A percentile compares a stretch with the other conserved stretches of the same genome.
These are phyloP conservation scores for Melanargia galathea DNA, from an alignment of 2,888 invertebrate species.

Conservation along the genomic window DNA sequence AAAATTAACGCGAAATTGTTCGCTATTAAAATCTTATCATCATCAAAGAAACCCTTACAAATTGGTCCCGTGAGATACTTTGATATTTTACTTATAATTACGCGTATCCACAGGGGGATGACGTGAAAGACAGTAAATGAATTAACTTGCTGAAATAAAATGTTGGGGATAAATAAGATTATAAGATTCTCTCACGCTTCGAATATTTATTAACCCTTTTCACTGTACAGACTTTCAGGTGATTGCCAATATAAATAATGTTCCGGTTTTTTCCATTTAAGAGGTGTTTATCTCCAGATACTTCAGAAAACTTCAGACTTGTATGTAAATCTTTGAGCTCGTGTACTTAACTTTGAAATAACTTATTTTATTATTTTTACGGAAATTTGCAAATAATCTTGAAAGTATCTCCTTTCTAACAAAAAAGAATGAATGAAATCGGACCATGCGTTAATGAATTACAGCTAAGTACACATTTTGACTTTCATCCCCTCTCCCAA, in stretches of 20 bases:
- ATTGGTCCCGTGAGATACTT: conserved; percentile 28
- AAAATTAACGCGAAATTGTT: conserved; percentile 12
- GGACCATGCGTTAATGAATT: too few relatives aligned
- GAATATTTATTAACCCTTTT: conserved; percentile 14
- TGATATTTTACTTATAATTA: conserved; percentile 35
- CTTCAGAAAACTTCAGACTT: background rate
- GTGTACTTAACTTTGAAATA: too few relatives aligned
- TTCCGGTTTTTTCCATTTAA: too few relatives aligned
- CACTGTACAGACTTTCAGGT: conserved; percentile 1
- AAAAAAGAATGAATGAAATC: too few relatives aligned
- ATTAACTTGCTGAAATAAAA: conserved; percentile 35
- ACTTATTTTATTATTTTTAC: too few relatives aligned
- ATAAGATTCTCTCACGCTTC: conserved; percentile 10
- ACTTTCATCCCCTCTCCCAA: too few relatives aligned
- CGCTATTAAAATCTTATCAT: conserved; percentile 15
- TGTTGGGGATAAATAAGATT: conserved; percentile 31
- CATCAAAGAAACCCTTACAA: conserved; percentile 23
- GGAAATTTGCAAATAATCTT: too few relatives aligned
- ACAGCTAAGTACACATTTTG: too few relatives aligned
- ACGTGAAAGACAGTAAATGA: conserved; percentile 37
- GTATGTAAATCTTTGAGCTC: too few relatives aligned
- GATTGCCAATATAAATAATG: background rate
- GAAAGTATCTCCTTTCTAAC: too few relatives aligned
- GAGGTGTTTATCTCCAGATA: too few relatives aligned
- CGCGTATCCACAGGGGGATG: conserved; percentile 28